Conservation (phyloP, 2,113 vertebrate species). For the Marmota flaviventris region DNA sequence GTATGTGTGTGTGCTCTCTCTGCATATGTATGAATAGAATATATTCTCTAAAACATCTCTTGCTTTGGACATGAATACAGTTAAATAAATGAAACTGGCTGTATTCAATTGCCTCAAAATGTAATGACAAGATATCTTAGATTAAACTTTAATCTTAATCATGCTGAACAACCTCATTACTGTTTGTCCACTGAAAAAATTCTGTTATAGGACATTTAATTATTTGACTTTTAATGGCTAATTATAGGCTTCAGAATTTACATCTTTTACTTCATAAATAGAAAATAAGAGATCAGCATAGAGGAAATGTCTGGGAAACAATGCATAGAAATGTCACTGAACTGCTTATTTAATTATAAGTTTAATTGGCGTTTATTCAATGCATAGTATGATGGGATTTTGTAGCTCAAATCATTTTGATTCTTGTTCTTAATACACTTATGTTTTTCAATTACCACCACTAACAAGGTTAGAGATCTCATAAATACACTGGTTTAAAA, state of each 20-base stretch:
- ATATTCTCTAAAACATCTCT: not conserved
- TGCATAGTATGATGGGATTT: not conserved
- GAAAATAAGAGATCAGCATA: conserved; percentile 53
- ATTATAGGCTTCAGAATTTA: conserved; percentile 42
- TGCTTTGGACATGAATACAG: not conserved
- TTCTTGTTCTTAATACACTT: conserved; percentile 7
- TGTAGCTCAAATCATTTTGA: conserved; percentile 52
- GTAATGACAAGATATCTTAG: not conserved
- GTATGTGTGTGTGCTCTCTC: not conserved
- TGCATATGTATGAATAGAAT: not conserved
- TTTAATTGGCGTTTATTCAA: conserved; percentile 62
- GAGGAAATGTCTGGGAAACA: not conserved
- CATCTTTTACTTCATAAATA: not conserved
- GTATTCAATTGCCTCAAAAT: not conserved
- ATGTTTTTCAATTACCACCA: conserved; percentile 16
- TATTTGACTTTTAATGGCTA: conserved; percentile 43
- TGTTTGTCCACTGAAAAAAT: conserved; percentile 33
- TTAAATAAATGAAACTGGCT: conserved; percentile 16
- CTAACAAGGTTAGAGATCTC: not conserved
- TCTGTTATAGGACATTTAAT: conserved; percentile 40
- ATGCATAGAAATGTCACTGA: not conserved
- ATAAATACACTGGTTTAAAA: not conserved
- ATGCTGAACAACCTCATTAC: conserved; percentile 2
- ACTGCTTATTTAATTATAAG: not conserved
- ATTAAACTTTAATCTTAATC: conserved; percentile 40